Base-by-base conservation (phyloP, 37 sponge, comb jelly and placozoan genomes). In the Spongilla lacustris region DNA sequence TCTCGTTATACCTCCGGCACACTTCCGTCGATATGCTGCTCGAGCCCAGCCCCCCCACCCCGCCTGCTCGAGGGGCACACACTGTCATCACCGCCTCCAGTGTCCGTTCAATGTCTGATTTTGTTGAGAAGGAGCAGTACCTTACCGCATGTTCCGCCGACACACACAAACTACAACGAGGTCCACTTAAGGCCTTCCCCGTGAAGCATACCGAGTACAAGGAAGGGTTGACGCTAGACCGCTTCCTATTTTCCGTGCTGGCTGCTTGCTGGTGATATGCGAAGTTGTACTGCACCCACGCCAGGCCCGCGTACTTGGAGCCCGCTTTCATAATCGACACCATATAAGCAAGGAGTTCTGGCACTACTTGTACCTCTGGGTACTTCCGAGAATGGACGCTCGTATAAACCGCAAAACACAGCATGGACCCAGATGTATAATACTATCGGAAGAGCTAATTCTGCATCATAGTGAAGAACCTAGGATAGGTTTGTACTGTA, bases 151-250 rank as follows among this genome's bases (percentile, higher is more conserved):
- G 71, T 6, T 69, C 34, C 0, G 82, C 35, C 24, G 82, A 69
- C 0, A 68, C 68, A 24, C 70, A 81, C 34, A 81, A 23, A 3
- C 69, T 71, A 68, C 82, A 81, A 8, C 82, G 13, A 9, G 70
- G 12, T 36, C 46, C 69, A 1, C 36, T 36, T 13, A 36, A 35
- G 23, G 81, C 85, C 48, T 38, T 32, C n/a, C 78, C 85, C 29
- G 77, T 76, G 69, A 85, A 85, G 69, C 78, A 76, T 50, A 85
- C 69, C 31, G 85, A 76, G 50, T 50, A 85, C 14, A 85, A 41
- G 25, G 85, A 66, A 1, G 78, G 77, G 78, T 76, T 85, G 1
- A 85, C 36, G 21, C 23, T 17, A 14, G 78, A 85, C 85, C 78
- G 69, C 35, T 13, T 76, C 41, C 67, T 12, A 19, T 74, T 66